A percentile compares a stretch with the other conserved stretches of the same genome.
These are phyloP conservation scores for Caenorhabditis sulstoni DNA, from an alignment of 2,888 invertebrate species.

Conservation along the genomic window DNA sequence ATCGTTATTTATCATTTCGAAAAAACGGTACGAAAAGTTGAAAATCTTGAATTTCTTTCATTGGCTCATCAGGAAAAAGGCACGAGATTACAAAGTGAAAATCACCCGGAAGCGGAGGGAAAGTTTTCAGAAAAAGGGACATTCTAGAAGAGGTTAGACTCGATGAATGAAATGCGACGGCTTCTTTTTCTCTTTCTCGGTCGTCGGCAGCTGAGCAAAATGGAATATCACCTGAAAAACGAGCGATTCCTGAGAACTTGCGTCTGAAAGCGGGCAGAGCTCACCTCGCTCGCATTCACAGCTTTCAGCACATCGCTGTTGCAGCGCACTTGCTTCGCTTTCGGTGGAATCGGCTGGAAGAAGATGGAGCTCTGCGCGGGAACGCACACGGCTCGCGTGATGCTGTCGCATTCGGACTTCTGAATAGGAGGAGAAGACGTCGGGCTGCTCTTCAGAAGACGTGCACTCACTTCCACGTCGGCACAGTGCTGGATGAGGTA, in stretches of 20 bases:
- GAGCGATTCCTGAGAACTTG: neutral
- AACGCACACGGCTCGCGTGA: constrained; percentile 61
- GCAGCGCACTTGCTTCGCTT: constrained; percentile 42
- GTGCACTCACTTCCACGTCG: constrained; percentile 24
- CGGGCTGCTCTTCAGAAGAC: neutral
- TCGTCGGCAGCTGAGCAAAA: constrained; percentile 48
- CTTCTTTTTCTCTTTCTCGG: constrained; percentile 48
- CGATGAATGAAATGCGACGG: constrained; percentile 48
- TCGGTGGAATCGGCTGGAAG: constrained; percentile 66
- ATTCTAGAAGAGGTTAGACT: constrained; percentile 31
- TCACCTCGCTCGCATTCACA: constrained; percentile 51
- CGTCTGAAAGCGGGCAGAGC: neutral
- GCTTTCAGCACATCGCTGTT: constrained; percentile 48
- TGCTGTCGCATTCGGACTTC: constrained; percentile 60
- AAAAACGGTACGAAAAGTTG: too few species aligned
- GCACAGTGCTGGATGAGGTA: constrained; percentile 51
- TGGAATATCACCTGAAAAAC: constrained; percentile 54
- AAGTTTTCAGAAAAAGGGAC: constrained; percentile 10
- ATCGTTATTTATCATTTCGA: too few species aligned
- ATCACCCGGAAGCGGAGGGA: constrained; percentile 8
- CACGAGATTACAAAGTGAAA: constrained; percentile 43
- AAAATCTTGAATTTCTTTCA: neutral
- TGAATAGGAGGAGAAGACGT: constrained; percentile 19
- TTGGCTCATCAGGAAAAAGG: constrained; percentile 37
- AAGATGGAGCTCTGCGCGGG: constrained; percentile 61